A percentile compares a stretch with the other conserved stretches of the same genome.
Evolutionary conservation across 2,888 invertebrate species (phyloP).

Genomic region (Syrista parreyssii): DNA sequence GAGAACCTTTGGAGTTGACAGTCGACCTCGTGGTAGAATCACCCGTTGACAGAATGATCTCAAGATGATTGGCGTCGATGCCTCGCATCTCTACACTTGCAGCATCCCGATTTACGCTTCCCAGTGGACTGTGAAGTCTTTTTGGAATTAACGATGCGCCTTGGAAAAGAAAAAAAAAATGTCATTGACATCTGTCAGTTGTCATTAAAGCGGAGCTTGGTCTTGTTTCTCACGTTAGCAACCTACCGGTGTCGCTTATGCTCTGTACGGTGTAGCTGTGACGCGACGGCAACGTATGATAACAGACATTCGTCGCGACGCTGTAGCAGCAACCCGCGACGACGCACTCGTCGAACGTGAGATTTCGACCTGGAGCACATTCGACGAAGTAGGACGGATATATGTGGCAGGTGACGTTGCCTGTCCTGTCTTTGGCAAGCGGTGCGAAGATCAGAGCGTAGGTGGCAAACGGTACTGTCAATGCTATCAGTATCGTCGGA

Average conservation of each 20-base stretch:
- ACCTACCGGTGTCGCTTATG: background rate
- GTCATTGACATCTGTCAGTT: background rate
- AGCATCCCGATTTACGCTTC: conserved; percentile 49
- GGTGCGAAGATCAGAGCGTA: conserved; percentile 30
- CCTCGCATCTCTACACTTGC: conserved; percentile 19
- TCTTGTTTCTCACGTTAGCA: too few species aligned
- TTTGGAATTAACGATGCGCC: conserved; percentile 29
- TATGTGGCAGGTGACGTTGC: conserved; percentile 34
- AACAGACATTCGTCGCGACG: conserved; percentile 64
- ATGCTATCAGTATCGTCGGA: conserved; percentile 28
- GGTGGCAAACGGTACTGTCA: conserved; percentile 27
- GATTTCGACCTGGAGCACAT: conserved; percentile 47
- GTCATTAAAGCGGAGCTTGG: too few species aligned
- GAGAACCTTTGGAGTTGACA: too few species aligned
- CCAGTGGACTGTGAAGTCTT: conserved; percentile 40
- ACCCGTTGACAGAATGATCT: conserved; percentile 21
- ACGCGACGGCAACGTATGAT: conserved; percentile 69
- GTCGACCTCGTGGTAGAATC: background rate
- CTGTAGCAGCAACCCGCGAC: conserved; percentile 69
- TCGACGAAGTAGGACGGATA: conserved; percentile 36
- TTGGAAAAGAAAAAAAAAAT: background rate
- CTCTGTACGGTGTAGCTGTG: conserved; percentile 66
- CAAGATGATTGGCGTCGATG: conserved; percentile 29
- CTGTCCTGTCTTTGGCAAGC: conserved; percentile 8
- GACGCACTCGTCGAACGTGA: conserved; percentile 63